Base-by-base conservation (phyloP, 2,888 invertebrate genomes). In the Chaetoderma sp. region DNA sequence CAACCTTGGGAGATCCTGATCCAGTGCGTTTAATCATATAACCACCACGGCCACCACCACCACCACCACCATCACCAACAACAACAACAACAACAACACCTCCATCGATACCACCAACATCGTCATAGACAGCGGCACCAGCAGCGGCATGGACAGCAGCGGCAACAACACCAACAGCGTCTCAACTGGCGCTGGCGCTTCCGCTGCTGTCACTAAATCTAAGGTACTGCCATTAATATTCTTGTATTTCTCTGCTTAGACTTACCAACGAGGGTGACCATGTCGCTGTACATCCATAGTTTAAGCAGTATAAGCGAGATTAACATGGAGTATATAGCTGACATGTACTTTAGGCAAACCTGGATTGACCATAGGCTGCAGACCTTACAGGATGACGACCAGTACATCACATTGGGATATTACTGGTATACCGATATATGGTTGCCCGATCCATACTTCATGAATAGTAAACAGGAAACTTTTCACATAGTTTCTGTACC, bases 371-470 rank as follows among this genome's bases (percentile, higher is more conserved):
- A 28, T 3, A 28, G 52, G 2, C 28, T 52, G 21, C 2, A 52
- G 32, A n/a, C n/a, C n/a, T 52, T 52, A 18, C 28, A 52, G 32
- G 52, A 52, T 28, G 32, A 28, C 8, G 30, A 28, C 4, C 2
- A 52, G 28, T 13, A 28, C 21, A 52, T 52, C 16, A 28, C 16
- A n/a, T 18, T 33, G 2, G 52, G 52, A 13, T 33, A 28, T 28
- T 18, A 52, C 32, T 52, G 32, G 4, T 16, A 4, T 16, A 16
- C 16, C 28, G 32, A 52, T 18, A 16, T 52, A 10, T 52, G 52
- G 52, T n/a, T 52, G 18, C 52, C 52, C 16, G 52, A 52, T 8
- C 52, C 52, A n/a, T 52, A 52, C 52, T 52, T 52, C 52, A 21
- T 52, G 28, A 52, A 52, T 33, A 52, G 52, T 28, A 52, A 52